phyloP scores from a whole-genome alignment of 2,888 invertebrate species.

The Orthonevra nobilis region DNA sequence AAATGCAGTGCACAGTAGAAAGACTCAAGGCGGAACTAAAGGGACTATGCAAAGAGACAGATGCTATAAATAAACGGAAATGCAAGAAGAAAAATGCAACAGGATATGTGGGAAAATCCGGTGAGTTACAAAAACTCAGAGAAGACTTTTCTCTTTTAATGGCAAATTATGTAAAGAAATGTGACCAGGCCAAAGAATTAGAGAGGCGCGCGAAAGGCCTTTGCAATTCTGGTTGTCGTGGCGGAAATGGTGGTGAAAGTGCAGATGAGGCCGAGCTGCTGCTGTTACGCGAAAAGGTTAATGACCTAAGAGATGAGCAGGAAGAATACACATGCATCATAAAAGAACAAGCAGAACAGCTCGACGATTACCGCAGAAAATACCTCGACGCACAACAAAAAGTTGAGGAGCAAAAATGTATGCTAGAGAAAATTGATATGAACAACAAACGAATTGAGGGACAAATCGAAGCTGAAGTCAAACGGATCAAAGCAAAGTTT shows the following conservation, averaged over 20 bases:
- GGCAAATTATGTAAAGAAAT: slow-evolving; percentile 76
- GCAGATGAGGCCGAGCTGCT: slow-evolving; percentile 75
- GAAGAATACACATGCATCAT: slow-evolving; percentile 78
- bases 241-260: slow-evolving; percentile 45
- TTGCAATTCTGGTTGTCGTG: slow-evolving; percentile 17
- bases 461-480: slow-evolving; percentile 78
- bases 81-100: neutral
- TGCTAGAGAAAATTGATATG: slow-evolving; percentile 77
- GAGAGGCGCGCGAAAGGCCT: slow-evolving; percentile 66
- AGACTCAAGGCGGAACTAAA: slow-evolving; percentile 73
- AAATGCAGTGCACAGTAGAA: slow-evolving; percentile 75
- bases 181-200: slow-evolving; percentile 76
- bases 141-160: slow-evolving; percentile 77
- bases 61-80: slow-evolving; percentile 31
- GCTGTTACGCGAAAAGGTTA: slow-evolving; percentile 75
- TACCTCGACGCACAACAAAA: slow-evolving; percentile 78
- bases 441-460: slow-evolving; percentile 79
- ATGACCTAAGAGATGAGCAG: slow-evolving; percentile 78
- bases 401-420: slow-evolving; percentile 78
- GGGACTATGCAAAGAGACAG: slow-evolving; percentile 53
- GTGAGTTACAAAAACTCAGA: slow-evolving; percentile 76
- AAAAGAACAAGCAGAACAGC: slow-evolving; percentile 78
- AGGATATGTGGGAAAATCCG: slow-evolving; percentile 60
- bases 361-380: slow-evolving; percentile 79
- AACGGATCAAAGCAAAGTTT: slow-evolving; percentile 78